Evolutionary conservation across 2,113 vertebrate genomes (phyloP).

Genomic region (Ochotona princeps): DNA sequence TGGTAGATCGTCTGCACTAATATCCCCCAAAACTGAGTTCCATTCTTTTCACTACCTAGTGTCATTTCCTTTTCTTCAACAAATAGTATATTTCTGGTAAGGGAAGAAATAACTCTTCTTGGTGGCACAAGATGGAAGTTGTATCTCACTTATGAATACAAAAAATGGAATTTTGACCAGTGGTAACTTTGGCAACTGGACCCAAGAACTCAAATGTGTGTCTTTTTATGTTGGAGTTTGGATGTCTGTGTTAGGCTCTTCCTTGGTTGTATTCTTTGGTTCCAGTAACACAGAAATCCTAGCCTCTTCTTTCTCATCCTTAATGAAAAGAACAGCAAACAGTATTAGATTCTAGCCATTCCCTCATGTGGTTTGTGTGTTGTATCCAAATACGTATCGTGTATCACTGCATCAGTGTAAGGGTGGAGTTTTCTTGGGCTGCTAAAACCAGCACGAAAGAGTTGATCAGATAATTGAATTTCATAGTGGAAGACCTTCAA

Average conservation of each 20-base stretch:
- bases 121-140: neutral
- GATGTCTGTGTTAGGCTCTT: neutral
- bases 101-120: neutral
- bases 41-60: neutral
- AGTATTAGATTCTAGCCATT: neutral
- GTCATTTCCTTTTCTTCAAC: neutral
- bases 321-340: neutral
- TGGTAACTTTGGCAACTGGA: neutral
- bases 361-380: neutral
- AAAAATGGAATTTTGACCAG: neutral
- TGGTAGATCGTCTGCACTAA: neutral
- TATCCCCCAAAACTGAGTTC: neutral
- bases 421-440: neutral
- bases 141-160: neutral
- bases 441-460: neutral
- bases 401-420: neutral
- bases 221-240: neutral
- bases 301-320: neutral
- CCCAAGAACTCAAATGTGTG: neutral
- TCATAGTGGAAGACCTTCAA: neutral
- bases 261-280: neutral
- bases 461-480: neutral
- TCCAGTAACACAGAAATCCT: neutral
- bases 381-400: neutral
- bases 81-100: neutral